Evolutionary conservation across 2,113 vertebrate species (phyloP).

Genomic region (Tupaia chinensis): DNA sequence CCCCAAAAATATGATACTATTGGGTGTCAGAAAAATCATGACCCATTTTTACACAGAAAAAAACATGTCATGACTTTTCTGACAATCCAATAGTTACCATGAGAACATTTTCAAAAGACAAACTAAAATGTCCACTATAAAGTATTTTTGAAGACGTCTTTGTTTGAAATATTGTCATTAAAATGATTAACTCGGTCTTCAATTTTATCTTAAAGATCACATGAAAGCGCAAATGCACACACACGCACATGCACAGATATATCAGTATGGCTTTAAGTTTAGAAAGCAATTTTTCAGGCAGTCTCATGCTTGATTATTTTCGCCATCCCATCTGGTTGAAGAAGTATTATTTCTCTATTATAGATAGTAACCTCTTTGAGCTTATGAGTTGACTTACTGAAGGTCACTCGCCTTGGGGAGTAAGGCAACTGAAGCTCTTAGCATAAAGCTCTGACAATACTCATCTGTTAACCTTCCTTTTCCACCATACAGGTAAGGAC

Average conservation of each 20-base stretch:
- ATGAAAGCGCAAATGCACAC: fast-evolving
- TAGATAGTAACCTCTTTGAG: not conserved
- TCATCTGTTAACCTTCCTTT: not conserved
- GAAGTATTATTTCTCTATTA: not conserved
- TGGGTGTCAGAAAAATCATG: not conserved
- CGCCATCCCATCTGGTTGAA: not conserved
- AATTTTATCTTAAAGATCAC: not conserved
- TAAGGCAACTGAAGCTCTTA: not conserved
- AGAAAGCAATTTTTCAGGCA: slow-evolving; percentile 10
- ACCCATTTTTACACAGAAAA: too few relatives aligned
- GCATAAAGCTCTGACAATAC: not conserved
- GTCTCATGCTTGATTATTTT: not conserved
- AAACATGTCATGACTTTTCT: too few relatives aligned
- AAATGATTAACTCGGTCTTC: not conserved
- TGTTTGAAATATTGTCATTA: not conserved
- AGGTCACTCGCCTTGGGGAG: not conserved
- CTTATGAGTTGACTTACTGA: not conserved
- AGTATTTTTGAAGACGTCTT: not conserved
- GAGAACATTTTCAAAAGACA: not conserved
- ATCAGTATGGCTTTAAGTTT: not conserved
- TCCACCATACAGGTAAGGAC: not conserved
- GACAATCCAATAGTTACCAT: too few relatives aligned
- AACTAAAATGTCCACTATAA: not conserved
- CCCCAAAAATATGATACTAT: not conserved
- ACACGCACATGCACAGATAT: not conserved